Base-by-base conservation (phyloP, 2,888 invertebrate genomes). In the Pseudanteris insignis region DNA sequence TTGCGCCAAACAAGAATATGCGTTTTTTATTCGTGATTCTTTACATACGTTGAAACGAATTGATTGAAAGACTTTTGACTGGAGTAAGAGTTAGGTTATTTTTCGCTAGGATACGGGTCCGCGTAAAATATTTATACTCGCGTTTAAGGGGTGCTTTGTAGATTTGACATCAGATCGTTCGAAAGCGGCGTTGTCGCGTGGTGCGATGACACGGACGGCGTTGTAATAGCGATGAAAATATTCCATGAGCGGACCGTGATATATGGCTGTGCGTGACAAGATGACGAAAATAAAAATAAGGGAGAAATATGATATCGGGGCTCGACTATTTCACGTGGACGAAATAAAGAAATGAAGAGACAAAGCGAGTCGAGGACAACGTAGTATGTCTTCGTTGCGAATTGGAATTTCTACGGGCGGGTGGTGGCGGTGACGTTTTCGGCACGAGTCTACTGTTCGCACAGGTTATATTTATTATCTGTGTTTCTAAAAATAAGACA, bases 221-320 rank as follows among this genome's bases (percentile, higher is more conserved):
- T 24, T 33, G 44, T 61, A 62, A 58, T 55, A 47, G 38, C 59
- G 62, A 36, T 38, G 41, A 40, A 53, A 55, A 65, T 68, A 60
- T 66, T 68, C 58, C 46, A 21, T 25, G 54, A 63, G 64, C 61
- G 54, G 47, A 69, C 68, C 72, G 69, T 70, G 71, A 73, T 73
- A 70, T 75, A 74, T 69, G 69, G 70, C 66, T 63, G 48, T 62
- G 61, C 62, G 47, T 71, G 71, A 73, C 75, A 76, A 67, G 50
- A 61, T 53, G 65, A 65, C 67, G 65, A 69, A 70, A 72, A 70
- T 67, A 72, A 71, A 71, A 71, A 69, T 65, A 68, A 72, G 66
- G 63, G 69, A 65, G 67, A 73, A 70, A 74, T 75, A 72, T 73
- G 70, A 75, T 73, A 70, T 70, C 67, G 69, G 67, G 70, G 73